These are phyloP conservation scores for Heliconius melpomene DNA, from an alignment of 1,140 invertebrate genomes.

Conservation along the genomic window DNA sequence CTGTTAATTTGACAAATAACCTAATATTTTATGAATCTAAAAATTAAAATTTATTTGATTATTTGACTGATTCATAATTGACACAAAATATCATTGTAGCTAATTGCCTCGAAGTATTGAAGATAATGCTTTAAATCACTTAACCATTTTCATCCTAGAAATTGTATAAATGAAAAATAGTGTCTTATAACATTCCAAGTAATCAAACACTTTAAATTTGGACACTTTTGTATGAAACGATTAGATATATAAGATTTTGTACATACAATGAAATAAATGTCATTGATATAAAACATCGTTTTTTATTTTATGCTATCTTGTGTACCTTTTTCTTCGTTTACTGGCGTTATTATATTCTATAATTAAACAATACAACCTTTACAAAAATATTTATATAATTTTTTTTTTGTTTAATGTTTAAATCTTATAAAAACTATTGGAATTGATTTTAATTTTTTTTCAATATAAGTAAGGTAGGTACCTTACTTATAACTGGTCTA, in stretches of 20 bases:
- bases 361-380: too few relatives aligned
- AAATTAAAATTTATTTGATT: slow-evolving; percentile 33
- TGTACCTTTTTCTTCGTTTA: too few relatives aligned
- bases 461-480: too few relatives aligned
- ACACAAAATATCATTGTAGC: slow-evolving; percentile 30
- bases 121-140: slow-evolving; percentile 59
- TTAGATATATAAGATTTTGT: slow-evolving; percentile 80
- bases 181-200: slow-evolving; percentile 81
- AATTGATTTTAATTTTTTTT: too few relatives aligned
- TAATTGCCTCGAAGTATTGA: slow-evolving; percentile 45
- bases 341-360: too few relatives aligned
- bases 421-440: too few relatives aligned
- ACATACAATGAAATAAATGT: slow-evolving; percentile 81
- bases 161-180: slow-evolving; percentile 72
- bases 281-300: slow-evolving; percentile 66
- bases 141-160: slow-evolving; percentile 64
- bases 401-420: too few relatives aligned
- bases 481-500: too few relatives aligned
- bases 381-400: too few relatives aligned
- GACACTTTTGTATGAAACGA: slow-evolving; percentile 79
- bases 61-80: slow-evolving; percentile 43
- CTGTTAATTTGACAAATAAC: slow-evolving; percentile 72
- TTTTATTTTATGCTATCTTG: neutral
- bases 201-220: slow-evolving; percentile 77
- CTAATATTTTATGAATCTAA: slow-evolving; percentile 50